Conservation (phyloP, 2,888 invertebrate species). For the Callimorpha dominula region DNA sequence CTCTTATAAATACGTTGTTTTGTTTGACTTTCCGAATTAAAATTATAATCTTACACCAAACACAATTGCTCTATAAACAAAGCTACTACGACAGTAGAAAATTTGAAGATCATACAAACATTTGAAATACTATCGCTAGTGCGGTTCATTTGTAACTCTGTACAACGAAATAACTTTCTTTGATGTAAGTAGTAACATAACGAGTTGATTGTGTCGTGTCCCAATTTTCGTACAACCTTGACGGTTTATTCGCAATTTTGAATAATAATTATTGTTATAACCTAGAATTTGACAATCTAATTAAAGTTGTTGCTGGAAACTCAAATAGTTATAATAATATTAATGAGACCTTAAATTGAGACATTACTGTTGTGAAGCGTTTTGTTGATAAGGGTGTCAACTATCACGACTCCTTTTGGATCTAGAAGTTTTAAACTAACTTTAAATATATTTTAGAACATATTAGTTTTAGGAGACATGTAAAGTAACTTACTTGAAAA, state of each 20-base stretch:
- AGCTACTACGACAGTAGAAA: slow-evolving; percentile 3
- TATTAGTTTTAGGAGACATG: slow-evolving; percentile 7
- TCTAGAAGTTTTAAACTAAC: neutral
- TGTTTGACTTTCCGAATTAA: neutral
- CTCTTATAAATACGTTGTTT: too few species aligned
- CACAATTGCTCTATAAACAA: neutral
- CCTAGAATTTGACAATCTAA: neutral
- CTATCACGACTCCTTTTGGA: neutral
- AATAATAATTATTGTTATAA: slow-evolving; percentile 4
- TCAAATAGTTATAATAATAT: neutral
- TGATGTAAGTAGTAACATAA: slow-evolving; percentile 19
- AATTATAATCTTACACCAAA: slow-evolving; percentile 4
- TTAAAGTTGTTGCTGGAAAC: slow-evolving; percentile 16
- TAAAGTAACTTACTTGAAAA: slow-evolving; percentile 71
- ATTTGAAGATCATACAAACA: slow-evolving; percentile 18
- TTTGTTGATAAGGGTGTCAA: neutral
- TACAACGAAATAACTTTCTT: slow-evolving; percentile 18
- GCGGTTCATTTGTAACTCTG: slow-evolving; percentile 9
- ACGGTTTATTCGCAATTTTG: slow-evolving; percentile 11
- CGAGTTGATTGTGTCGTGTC: slow-evolving; percentile 22
- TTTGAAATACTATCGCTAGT: slow-evolving; percentile 8
- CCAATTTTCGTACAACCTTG: slow-evolving; percentile 16
- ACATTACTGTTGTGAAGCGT: neutral
- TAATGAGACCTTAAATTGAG: neutral
- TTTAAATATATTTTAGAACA: neutral